phyloP scores from a whole-genome alignment of 2,797 vertebrate species.

The Siniperca scherzeri region DNA sequence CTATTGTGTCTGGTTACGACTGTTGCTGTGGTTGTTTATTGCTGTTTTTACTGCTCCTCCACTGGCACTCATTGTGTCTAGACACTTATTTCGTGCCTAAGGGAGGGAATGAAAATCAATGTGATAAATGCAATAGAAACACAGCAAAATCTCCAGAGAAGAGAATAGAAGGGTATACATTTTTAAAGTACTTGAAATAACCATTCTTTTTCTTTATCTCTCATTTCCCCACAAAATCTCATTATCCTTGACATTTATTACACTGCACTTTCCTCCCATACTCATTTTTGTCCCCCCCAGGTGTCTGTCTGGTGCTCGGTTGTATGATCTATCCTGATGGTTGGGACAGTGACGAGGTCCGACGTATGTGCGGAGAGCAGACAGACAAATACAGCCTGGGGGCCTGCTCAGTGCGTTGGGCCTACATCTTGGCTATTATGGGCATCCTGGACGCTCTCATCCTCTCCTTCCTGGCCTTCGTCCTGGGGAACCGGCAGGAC shows the following conservation, averaged over 20 bases:
- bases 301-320: slow-evolving; percentile 94
- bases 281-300: slow-evolving; percentile 71
- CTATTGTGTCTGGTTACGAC: slow-evolving; percentile 17
- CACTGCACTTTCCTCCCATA: not conserved
- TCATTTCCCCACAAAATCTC: slow-evolving; percentile 32
- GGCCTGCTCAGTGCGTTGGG: slow-evolving; percentile 95
- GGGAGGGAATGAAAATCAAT: slow-evolving; percentile 38
- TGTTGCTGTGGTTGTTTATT: slow-evolving; percentile 39
- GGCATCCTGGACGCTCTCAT: slow-evolving; percentile 96
- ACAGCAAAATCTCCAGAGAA: slow-evolving; percentile 17
- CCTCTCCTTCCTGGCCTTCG: slow-evolving; percentile 96
- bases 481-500: slow-evolving; percentile 96
- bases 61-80: slow-evolving; percentile 23
- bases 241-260: slow-evolving; percentile 39
- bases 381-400: slow-evolving; percentile 92
- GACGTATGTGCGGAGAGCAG: slow-evolving; percentile 94
- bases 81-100: slow-evolving; percentile 24
- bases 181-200: slow-evolving; percentile 37
- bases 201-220: slow-evolving; percentile 27
- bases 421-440: slow-evolving; percentile 97
- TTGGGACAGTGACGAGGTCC: slow-evolving; percentile 96
- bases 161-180: not conserved
- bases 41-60: slow-evolving; percentile 36
- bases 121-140: slow-evolving; percentile 38
- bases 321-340: slow-evolving; percentile 97